phyloP scores from a whole-genome alignment of 2,113 vertebrate species.

The Chaetura pelagica region DNA sequence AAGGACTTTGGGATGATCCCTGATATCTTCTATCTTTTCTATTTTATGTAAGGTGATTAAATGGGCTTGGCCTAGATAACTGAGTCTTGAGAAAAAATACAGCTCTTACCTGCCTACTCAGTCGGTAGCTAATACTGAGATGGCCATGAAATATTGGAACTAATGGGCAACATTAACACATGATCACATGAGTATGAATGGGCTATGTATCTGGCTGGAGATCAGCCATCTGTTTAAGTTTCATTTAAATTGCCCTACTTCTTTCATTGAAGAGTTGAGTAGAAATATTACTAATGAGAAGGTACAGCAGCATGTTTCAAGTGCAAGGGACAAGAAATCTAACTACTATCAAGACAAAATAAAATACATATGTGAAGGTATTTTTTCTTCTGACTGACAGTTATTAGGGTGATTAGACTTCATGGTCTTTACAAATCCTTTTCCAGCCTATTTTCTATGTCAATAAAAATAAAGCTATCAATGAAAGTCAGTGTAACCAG shows the following conservation, averaged over 20 bases:
- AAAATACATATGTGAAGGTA: rapidly evolving
- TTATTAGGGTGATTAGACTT: background rate
- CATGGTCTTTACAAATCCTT: background rate
- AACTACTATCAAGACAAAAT: background rate
- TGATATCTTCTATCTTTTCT: background rate
- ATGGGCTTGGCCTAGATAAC: background rate
- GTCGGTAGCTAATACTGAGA: background rate
- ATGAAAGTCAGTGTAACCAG: background rate
- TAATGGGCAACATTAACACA: rapidly evolving
- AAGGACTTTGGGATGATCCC: background rate
- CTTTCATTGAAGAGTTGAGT: background rate
- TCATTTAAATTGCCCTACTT: background rate
- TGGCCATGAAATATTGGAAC: background rate
- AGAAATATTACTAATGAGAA: background rate
- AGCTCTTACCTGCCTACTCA: background rate
- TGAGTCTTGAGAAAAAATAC: background rate
- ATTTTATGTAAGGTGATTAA: background rate
- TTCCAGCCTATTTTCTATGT: background rate
- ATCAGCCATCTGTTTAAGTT: background rate
- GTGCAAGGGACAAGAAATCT: background rate
- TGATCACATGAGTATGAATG: background rate
- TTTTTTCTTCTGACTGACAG: background rate
- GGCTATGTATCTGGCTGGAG: background rate
- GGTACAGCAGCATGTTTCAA: background rate
- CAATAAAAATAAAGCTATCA: background rate